Conservation (phyloP, 1,140 invertebrate genomes). For the Rhynchophorus ferrugineus region DNA sequence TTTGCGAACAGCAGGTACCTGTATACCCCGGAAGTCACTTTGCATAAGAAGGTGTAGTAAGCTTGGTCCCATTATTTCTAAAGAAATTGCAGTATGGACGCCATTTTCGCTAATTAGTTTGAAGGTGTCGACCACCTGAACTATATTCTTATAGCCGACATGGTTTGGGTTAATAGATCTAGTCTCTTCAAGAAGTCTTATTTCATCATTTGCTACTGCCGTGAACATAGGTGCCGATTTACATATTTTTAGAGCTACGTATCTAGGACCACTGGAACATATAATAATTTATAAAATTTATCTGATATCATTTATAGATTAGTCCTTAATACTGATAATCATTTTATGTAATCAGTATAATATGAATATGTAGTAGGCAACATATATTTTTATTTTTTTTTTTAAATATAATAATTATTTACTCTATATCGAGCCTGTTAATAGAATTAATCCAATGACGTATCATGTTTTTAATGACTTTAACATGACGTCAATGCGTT, state of each 20-base stretch:
- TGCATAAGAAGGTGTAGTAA: slow-evolving; percentile 95
- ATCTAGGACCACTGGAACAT: slow-evolving; percentile 54
- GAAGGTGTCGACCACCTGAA: slow-evolving; percentile 95
- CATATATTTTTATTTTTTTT: too few species aligned
- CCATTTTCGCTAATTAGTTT: slow-evolving; percentile 95
- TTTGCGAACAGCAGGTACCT: slow-evolving; percentile 83
- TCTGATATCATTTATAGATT: too few species aligned
- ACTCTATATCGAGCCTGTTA: too few species aligned
- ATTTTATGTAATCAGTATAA: too few species aligned
- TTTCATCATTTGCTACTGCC: slow-evolving; percentile 96
- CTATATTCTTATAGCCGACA: slow-evolving; percentile 85
- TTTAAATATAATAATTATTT: too few species aligned
- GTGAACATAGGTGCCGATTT: slow-evolving; percentile 96
- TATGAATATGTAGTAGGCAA: too few species aligned
- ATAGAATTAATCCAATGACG: too few species aligned
- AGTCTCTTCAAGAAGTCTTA: slow-evolving; percentile 89
- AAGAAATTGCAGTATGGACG: slow-evolving; percentile 92
- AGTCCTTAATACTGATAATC: too few species aligned
- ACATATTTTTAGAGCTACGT: slow-evolving; percentile 96
- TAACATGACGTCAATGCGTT: too few species aligned
- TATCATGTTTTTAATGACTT: too few species aligned
- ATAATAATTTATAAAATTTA: slow-evolving; percentile 9
- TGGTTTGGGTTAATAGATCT: slow-evolving; percentile 81
- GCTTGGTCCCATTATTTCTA: slow-evolving; percentile 97
- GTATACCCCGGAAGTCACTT: slow-evolving; percentile 95